Evolutionary conservation across 2,888 invertebrate species (phyloP).

Genomic region (Agonopterix arenella): DNA sequence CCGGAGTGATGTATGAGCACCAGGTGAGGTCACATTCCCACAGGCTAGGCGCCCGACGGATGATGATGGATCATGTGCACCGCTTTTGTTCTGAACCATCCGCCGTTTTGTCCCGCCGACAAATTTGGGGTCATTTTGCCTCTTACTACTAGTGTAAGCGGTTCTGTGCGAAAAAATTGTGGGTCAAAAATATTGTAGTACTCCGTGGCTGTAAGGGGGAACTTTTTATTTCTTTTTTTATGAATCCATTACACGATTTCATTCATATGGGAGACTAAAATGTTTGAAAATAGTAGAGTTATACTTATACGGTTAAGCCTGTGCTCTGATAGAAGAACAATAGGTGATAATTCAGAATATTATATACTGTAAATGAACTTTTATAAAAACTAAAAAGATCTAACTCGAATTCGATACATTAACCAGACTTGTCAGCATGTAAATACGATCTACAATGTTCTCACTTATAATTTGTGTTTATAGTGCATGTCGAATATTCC

Average conservation of each 20-base stretch:
- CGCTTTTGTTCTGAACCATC: slow-evolving; percentile 51
- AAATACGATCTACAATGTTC: slow-evolving; percentile 68
- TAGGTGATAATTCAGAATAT: no score
- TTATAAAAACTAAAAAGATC: no score
- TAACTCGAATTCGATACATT: slow-evolving; percentile 3
- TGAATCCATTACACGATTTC: no score
- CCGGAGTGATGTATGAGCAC: slow-evolving; percentile 55
- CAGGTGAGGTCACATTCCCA: slow-evolving; percentile 66
- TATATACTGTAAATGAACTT: no score
- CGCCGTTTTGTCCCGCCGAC: slow-evolving; percentile 54
- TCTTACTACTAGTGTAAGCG: slow-evolving; percentile 21
- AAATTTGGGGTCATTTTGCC: slow-evolving; percentile 63
- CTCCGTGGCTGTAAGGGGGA: no score
- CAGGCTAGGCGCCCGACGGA: slow-evolving; percentile 51
- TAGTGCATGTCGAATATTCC: slow-evolving; percentile 70
- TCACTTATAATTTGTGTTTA: slow-evolving; percentile 76
- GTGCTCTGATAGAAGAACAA: no score
- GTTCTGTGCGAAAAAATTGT: slow-evolving; percentile 13
- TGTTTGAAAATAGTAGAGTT: no score
- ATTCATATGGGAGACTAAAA: no score
- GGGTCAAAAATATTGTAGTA: background rate
- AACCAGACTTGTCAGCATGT: slow-evolving; percentile 50
- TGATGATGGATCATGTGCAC: slow-evolving; percentile 66
- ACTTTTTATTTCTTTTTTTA: no score
- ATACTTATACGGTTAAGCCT: no score